Conservation (phyloP, 2,113 vertebrate species). For the Labrus mixtus region DNA sequence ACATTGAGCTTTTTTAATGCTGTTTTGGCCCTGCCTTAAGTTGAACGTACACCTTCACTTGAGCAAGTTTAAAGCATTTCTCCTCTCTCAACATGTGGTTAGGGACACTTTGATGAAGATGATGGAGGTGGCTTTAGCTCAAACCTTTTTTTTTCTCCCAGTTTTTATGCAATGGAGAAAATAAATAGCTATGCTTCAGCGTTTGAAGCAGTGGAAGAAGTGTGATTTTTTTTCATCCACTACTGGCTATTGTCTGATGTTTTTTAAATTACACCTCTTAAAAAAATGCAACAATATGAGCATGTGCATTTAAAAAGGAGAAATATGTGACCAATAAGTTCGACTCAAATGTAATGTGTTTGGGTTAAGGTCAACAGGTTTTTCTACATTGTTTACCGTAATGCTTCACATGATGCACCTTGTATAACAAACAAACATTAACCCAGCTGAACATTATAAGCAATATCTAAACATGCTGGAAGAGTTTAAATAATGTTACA, state of each 20-base stretch:
- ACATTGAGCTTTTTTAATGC: slow-evolving; percentile 85
- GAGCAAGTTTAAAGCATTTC: slow-evolving; percentile 79
- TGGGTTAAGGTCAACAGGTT: too few species aligned
- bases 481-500: not conserved
- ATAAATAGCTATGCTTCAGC: slow-evolving; percentile 22
- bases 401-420: too few species aligned
- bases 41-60: slow-evolving; percentile 79
- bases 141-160: slow-evolving; percentile 1
- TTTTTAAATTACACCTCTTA: too few species aligned
- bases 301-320: too few species aligned
- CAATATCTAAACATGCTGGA: too few species aligned
- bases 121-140: slow-evolving; percentile 38
- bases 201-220: not conserved
- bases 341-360: too few species aligned
- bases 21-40: slow-evolving; percentile 80
- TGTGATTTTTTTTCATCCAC: not conserved
- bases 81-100: slow-evolving; percentile 77
- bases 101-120: slow-evolving; percentile 66
- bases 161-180: slow-evolving; percentile 28
- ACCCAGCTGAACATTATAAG: too few species aligned
- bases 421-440: too few species aligned
- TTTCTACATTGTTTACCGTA: too few species aligned
- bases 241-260: not conserved
- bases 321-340: too few species aligned
- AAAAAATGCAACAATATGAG: too few species aligned